phyloP scores from a whole-genome alignment of 2,113 vertebrate genomes.

The Machaerirhynchus nigripectus region DNA sequence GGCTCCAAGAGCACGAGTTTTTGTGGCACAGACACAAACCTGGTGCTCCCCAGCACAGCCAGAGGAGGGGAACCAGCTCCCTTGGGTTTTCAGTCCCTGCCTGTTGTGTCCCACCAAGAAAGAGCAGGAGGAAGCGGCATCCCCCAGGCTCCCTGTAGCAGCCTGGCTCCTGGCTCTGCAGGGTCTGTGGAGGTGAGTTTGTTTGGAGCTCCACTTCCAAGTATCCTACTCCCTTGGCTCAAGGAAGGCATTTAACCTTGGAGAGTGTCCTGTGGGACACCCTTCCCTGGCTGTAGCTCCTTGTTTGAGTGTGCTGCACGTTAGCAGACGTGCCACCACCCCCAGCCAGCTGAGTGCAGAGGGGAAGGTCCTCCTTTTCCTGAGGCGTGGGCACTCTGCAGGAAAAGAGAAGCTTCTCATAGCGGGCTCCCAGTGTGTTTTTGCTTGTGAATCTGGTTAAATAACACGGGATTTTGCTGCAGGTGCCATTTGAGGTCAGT shows the following conservation, averaged over 20 bases:
- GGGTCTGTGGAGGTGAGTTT: accelerated
- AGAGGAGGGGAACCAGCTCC: background rate
- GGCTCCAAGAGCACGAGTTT: background rate
- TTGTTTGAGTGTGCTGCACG: background rate
- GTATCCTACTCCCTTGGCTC: accelerated
- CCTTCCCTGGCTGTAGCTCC: background rate
- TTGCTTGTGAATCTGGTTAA: background rate
- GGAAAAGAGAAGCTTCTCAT: accelerated
- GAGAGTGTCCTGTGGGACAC: background rate
- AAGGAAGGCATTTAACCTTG: background rate
- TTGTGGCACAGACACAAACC: background rate
- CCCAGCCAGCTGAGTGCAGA: background rate
- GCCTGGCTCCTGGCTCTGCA: background rate
- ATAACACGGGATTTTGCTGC: background rate
- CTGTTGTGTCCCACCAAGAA: accelerated
- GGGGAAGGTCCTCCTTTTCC: background rate
- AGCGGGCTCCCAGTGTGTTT: background rate
- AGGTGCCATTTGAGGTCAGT: accelerated
- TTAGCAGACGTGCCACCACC: background rate
- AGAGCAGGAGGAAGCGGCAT: accelerated
- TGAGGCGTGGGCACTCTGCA: background rate
- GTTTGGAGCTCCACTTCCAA: accelerated
- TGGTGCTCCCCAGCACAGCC: background rate
- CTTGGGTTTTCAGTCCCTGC: too few species aligned
- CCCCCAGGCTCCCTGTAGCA: accelerated